Conservation (phyloP, 2,888 invertebrate species). For the Cyclophora albipunctata region DNA sequence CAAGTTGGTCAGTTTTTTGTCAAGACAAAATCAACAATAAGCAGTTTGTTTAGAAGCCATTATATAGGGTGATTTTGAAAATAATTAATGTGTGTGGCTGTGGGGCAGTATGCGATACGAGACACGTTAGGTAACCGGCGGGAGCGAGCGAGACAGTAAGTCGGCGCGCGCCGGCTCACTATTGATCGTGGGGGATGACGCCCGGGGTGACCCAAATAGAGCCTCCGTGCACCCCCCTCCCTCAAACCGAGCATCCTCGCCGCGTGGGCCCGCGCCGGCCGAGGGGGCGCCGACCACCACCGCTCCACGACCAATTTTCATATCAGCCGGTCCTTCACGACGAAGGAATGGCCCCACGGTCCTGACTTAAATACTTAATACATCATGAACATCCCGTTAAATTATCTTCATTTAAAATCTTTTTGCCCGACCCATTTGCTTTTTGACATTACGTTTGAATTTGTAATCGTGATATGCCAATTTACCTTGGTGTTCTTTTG, state of each 20-base stretch:
- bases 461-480: not conserved
- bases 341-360: conserved; percentile 56
- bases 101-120: conserved; percentile 60
- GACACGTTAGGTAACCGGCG: conserved; percentile 66
- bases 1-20: too few relatives aligned
- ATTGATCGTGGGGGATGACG: conserved; percentile 72
- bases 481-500: too few relatives aligned
- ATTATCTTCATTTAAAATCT: conserved; percentile 42
- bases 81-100: conserved; percentile 60
- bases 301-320: conserved; percentile 70
- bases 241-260: conserved; percentile 38
- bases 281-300: conserved; percentile 22
- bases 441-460: conserved; percentile 19
- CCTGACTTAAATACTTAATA: conserved; percentile 51
- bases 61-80: conserved; percentile 51
- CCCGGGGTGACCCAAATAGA: conserved; percentile 76
- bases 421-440: conserved; percentile 28
- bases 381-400: conserved; percentile 36
- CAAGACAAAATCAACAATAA: too few relatives aligned
- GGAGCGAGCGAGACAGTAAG: conserved; percentile 49
- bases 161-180: conserved; percentile 67
- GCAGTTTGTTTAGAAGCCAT: conserved; percentile 13
- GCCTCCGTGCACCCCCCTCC: conserved; percentile 59
- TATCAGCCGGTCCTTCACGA: conserved; percentile 63
- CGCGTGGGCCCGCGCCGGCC: conserved; percentile 27